Evolutionary conservation across 1,140 invertebrate genomes (phyloP).

Genomic region (Monochamus saltuarius): DNA sequence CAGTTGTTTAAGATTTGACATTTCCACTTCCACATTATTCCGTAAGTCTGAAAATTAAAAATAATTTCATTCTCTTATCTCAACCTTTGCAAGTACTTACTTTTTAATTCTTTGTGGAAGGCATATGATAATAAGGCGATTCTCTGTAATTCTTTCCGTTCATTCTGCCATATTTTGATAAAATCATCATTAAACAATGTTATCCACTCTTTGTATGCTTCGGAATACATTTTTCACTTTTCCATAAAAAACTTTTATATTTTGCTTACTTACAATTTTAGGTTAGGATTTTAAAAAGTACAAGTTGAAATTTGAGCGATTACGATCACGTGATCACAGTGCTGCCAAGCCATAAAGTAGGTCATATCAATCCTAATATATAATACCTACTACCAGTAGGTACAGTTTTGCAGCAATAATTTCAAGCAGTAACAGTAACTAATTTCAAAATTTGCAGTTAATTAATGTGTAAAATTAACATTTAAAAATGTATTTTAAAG

Average conservation of each 20-base stretch:
- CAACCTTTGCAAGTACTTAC: conserved; percentile 7
- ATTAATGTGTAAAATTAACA: too few species aligned
- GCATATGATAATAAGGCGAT: conserved; percentile 21
- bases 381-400: too few species aligned
- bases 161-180: conserved; percentile 11
- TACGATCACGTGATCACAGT: too few species aligned
- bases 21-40: conserved; percentile 5
- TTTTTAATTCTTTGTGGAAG: conserved; percentile 25
- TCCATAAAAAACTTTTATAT: background rate
- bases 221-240: background rate
- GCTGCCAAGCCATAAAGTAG: too few species aligned
- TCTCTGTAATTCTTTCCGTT: conserved; percentile 25
- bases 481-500: too few species aligned
- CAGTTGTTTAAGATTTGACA: conserved; percentile 5
- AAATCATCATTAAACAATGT: conserved; percentile 20
- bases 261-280: background rate
- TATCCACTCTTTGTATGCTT: conserved; percentile 20
- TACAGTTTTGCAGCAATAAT: too few species aligned
- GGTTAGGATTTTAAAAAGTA: too few species aligned
- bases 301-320: too few species aligned
- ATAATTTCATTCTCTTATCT: background rate
- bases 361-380: too few species aligned
- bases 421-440: too few species aligned
- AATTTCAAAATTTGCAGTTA: too few species aligned
- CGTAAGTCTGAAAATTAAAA: conserved; percentile 19